phyloP scores from a whole-genome alignment of 2,113 vertebrate species.

The Plestiodon gilberti region DNA sequence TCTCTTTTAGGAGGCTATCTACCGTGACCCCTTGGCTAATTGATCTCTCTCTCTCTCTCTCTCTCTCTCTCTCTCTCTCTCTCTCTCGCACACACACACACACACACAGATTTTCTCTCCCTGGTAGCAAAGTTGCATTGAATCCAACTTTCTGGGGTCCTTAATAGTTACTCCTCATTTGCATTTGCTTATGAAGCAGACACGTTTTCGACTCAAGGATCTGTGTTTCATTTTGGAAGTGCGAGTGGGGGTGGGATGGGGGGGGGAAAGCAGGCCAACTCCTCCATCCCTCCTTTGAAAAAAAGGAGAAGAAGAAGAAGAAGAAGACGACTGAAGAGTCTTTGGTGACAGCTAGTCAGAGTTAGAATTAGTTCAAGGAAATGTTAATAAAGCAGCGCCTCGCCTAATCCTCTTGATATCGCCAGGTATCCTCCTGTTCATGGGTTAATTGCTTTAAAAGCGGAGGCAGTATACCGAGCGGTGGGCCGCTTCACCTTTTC shows the following conservation, averaged over 20 bases:
- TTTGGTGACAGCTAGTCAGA: constrained; percentile 86
- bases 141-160: constrained; percentile 66
- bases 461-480: constrained; percentile 92
- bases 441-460: constrained; percentile 98
- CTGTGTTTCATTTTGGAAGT: constrained; percentile 69
- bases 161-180: constrained; percentile 75
- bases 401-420: constrained; percentile 89
- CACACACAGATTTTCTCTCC: not conserved
- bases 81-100: not conserved
- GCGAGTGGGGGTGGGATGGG: constrained; percentile 29
- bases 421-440: constrained; percentile 90
- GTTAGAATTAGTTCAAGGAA: constrained; percentile 90
- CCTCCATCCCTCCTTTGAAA: not conserved
- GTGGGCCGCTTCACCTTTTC: constrained; percentile 95
- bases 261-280: constrained; percentile 48
- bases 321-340: constrained; percentile 74
- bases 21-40: constrained; percentile 71
- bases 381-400: constrained; percentile 88
- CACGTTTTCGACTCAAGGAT: constrained; percentile 71
- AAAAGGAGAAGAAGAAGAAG: not conserved
- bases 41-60: constrained; percentile 49
- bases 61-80: not conserved
- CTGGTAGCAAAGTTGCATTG: constrained; percentile 53
- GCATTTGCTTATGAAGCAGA: constrained; percentile 77
- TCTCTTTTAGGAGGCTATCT: constrained; percentile 64